These are phyloP conservation scores for Buathra laborator DNA, from an alignment of 2,888 invertebrate genomes.

Conservation along the genomic window DNA sequence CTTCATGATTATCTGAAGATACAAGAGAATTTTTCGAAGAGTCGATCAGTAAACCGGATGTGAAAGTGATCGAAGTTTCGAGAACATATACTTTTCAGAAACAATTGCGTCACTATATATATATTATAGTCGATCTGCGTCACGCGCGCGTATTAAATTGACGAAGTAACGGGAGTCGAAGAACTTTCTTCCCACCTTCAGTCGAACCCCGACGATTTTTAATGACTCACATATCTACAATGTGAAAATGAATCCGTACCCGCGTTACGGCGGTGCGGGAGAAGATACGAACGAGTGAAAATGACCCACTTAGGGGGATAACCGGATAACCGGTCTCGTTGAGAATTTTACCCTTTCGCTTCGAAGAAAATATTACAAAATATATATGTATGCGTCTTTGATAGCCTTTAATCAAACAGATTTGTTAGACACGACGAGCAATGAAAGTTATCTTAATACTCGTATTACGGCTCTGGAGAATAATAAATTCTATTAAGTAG, in stretches of 20 bases:
- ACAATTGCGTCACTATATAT: constrained; percentile 49
- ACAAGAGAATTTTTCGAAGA: constrained; percentile 5
- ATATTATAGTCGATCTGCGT: neutral
- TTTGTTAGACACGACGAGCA: neutral
- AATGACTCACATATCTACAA: neutral
- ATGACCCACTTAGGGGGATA: constrained; percentile 58
- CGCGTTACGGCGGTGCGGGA: neutral
- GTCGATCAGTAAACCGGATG: constrained; percentile 51
- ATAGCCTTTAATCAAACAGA: neutral
- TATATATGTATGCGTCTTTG: neutral
- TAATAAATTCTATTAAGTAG: neutral
- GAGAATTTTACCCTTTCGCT: constrained; percentile 38
- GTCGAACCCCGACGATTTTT: neutral
- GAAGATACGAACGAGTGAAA: constrained; percentile 50
- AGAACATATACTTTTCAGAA: constrained; percentile 39
- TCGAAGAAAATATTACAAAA: constrained; percentile 36
- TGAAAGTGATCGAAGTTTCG: constrained; percentile 48
- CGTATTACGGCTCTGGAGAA: neutral
- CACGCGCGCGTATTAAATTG: neutral
- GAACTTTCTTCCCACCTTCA: constrained; percentile 2
- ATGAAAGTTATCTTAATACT: neutral
- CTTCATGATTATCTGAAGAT: constrained; percentile 86
- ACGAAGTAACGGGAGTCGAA: neutral
- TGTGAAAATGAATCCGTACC: constrained; percentile 15
- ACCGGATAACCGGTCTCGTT: constrained; percentile 26